Percentiles rank a stretch among this genome's conserved stretches.
These are phyloP conservation scores for Spinibarbus caldwelli DNA, from an alignment of 2,797 vertebrate species.

Conservation along the genomic window DNA sequence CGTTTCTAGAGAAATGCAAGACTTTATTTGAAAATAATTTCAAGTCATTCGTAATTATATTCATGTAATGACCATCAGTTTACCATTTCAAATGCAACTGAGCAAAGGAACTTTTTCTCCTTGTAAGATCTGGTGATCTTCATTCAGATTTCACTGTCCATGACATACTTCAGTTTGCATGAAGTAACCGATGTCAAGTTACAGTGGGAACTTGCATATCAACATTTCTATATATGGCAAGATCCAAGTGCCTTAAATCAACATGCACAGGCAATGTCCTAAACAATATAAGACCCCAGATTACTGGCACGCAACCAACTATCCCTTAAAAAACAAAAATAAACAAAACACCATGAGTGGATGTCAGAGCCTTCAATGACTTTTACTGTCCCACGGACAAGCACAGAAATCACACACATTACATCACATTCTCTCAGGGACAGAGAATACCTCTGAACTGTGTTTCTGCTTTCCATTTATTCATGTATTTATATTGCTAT, in stretches of 20 bases:
- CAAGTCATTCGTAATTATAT: too few relatives aligned
- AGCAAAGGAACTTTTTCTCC: not conserved
- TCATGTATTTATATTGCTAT: not conserved
- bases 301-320: conserved; percentile 58
- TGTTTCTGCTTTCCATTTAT: too few relatives aligned
- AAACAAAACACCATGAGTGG: conserved; percentile 38
- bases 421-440: not conserved
- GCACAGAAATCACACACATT: not conserved
- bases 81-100: not conserved
- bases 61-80: not conserved
- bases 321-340: conserved; percentile 62
- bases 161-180: conserved; percentile 41
- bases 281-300: conserved; percentile 60
- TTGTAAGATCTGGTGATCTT: not conserved
- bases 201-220: conserved; percentile 33
- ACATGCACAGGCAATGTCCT: conserved; percentile 57
- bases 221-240: conserved; percentile 64
- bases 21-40: not conserved
- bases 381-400: conserved; percentile 27
- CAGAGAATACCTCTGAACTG: too few relatives aligned
- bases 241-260: conserved; percentile 55
- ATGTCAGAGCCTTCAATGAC: conserved; percentile 49
- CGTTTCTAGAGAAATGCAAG: not conserved
- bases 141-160: conserved; percentile 15
- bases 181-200: conserved; percentile 36